Percentiles rank a stretch among this genome's conserved stretches.
Conservation (phyloP, 2,888 invertebrate genomes). For the Cantharis lateralis region DNA sequence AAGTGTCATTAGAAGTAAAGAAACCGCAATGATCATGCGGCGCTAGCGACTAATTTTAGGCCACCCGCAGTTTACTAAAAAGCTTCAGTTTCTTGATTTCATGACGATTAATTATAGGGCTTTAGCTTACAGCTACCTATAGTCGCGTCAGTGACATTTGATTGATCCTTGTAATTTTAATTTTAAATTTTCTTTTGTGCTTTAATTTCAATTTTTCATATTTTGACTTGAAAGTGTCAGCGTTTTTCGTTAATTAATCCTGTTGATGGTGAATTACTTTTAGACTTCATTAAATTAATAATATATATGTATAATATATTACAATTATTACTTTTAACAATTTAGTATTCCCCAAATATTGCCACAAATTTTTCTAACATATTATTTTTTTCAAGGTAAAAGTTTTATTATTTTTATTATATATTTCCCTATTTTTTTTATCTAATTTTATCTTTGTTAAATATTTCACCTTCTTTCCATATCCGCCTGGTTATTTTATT, state of each 20-base stretch:
- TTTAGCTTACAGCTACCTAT: neutral
- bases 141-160: neutral
- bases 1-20: constrained; percentile 46
- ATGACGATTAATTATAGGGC: neutral
- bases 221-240: neutral
- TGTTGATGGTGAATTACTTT: neutral
- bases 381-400: too few species aligned
- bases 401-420: neutral
- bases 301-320: too few species aligned
- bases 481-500: too few species aligned
- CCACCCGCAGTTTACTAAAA: constrained; percentile 40
- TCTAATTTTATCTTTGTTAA: too few species aligned
- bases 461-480: too few species aligned
- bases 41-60: constrained; percentile 45
- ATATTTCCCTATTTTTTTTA: too few species aligned
- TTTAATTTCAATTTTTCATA: neutral
- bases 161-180: neutral
- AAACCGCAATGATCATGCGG: constrained; percentile 44
- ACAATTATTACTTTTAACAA: too few species aligned
- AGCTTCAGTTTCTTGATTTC: constrained; percentile 11
- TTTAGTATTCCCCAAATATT: too few species aligned
- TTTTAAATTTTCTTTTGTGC: neutral
- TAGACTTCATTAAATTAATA: neutral
- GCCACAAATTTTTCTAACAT: too few species aligned
- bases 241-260: neutral